Conservation (phyloP, 2,113 vertebrate genomes). For the Pituophis catenifer region DNA sequence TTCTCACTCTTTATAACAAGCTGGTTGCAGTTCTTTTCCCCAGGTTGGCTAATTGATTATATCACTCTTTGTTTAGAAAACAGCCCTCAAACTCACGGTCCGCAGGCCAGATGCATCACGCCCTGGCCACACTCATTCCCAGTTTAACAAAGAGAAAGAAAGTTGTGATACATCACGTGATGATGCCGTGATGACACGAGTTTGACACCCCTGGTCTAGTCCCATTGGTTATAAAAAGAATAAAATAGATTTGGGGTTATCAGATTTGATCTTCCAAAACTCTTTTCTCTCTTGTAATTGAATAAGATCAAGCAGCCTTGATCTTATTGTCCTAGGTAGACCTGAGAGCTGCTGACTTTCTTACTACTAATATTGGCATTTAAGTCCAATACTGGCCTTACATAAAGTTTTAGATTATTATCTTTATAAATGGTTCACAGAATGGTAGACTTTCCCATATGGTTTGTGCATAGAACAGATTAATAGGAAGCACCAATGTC, state of each 20-base stretch:
- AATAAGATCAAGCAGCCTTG: neutral
- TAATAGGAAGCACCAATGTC: neutral
- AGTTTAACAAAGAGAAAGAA: no score
- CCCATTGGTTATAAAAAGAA: neutral
- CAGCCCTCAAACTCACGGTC: neutral
- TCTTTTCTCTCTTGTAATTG: neutral
- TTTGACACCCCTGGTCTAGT: no score
- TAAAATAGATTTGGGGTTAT: neutral
- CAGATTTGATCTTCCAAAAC: neutral
- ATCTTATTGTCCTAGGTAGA: neutral
- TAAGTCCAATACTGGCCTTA: neutral
- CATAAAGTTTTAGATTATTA: neutral
- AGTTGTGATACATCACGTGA: no score
- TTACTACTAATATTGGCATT: neutral
- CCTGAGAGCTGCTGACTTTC: neutral
- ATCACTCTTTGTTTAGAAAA: neutral
- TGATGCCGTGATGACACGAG: rapidly evolving
- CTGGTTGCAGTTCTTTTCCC: neutral
- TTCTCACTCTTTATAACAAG: neutral
- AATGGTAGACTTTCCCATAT: neutral
- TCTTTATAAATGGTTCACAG: neutral
- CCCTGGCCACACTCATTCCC: no score
- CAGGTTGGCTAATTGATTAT: neutral
- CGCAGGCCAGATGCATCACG: no score
- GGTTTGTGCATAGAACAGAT: neutral